A percentile compares a stretch with the other conserved stretches of the same genome.
Evolutionary conservation across 2,888 invertebrate genomes (phyloP).

Genomic region (Caenorhabditis wallacei): DNA sequence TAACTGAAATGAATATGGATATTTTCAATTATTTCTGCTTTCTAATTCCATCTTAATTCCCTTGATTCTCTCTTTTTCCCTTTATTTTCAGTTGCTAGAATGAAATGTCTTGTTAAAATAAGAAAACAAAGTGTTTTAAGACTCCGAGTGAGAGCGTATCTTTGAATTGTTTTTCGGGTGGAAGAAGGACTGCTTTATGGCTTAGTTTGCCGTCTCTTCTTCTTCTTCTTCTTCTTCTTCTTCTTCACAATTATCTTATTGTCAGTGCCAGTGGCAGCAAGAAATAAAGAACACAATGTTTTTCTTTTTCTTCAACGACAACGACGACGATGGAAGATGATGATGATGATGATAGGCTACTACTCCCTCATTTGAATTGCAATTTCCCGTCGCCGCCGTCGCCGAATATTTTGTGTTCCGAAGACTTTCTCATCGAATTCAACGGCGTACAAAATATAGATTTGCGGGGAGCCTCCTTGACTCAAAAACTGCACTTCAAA

Average conservation of each 20-base stretch:
- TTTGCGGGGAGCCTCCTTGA: background rate
- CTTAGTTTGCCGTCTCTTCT: constrained; percentile 22
- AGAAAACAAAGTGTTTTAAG: background rate
- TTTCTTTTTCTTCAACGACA: background rate
- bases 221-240: background rate
- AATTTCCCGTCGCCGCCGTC: background rate
- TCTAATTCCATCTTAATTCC: background rate
- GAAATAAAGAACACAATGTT: background rate
- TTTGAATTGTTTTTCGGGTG: constrained; percentile 4
- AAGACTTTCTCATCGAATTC: no score
- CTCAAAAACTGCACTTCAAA: constrained; percentile 12
- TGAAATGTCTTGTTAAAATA: background rate
- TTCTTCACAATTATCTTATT: constrained; percentile 31
- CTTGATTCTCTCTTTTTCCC: no score
- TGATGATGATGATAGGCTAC: constrained; percentile 22
- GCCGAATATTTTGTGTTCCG: background rate
- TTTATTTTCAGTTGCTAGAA: no score
- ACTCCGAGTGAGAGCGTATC: background rate
- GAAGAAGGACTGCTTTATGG: constrained; percentile 19
- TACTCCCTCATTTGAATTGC: constrained; percentile 33
- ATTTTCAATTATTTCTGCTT: background rate
- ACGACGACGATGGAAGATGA: background rate
- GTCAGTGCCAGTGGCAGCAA: constrained; percentile 9
- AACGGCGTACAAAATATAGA: no score
- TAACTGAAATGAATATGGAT: constrained; percentile 89